Evolutionary conservation across 2,113 vertebrate genomes (phyloP).

Genomic region (Galeopterus variegatus): DNA sequence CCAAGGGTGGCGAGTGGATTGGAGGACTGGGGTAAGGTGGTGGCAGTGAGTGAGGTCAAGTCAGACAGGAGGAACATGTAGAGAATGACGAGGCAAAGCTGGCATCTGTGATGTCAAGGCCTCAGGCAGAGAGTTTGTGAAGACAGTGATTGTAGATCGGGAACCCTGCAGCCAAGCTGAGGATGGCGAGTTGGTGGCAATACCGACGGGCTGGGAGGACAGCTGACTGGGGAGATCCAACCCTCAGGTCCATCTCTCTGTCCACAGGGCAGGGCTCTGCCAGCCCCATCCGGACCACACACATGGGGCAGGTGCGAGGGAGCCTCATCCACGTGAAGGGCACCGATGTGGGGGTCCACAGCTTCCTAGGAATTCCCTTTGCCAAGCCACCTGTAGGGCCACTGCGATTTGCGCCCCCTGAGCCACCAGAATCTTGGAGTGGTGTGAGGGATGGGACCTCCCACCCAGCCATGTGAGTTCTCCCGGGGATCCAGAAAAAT

Average conservation of each 20-base stretch:
- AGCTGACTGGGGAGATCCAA: background rate
- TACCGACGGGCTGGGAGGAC: background rate
- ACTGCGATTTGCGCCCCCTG: constrained; percentile 91
- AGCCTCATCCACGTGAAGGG: constrained; percentile 87
- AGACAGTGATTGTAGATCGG: background rate
- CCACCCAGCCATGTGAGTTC: constrained; percentile 90
- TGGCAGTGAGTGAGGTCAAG: constrained; percentile 98
- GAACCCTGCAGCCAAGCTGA: background rate
- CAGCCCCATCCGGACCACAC: constrained; percentile 88
- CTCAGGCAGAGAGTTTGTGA: constrained; percentile 59
- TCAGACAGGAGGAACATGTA: constrained; percentile 97
- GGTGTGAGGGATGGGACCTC: constrained; percentile 90
- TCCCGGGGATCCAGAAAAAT: background rate
- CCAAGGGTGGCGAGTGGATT: too few relatives aligned
- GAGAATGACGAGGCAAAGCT: constrained; percentile 97
- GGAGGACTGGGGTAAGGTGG: constrained; percentile 96
- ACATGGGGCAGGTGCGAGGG: constrained; percentile 89
- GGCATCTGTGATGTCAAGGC: constrained; percentile 96
- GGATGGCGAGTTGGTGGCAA: background rate
- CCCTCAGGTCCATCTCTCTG: background rate
- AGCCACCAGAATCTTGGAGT: constrained; percentile 90
- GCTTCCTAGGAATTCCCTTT: constrained; percentile 93
- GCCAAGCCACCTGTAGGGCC: constrained; percentile 93
- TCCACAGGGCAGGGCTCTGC: constrained; percentile 76
- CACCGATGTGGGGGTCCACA: constrained; percentile 86